Base-by-base conservation (phyloP, 2,888 invertebrate genomes). In the Dusona sp. region DNA sequence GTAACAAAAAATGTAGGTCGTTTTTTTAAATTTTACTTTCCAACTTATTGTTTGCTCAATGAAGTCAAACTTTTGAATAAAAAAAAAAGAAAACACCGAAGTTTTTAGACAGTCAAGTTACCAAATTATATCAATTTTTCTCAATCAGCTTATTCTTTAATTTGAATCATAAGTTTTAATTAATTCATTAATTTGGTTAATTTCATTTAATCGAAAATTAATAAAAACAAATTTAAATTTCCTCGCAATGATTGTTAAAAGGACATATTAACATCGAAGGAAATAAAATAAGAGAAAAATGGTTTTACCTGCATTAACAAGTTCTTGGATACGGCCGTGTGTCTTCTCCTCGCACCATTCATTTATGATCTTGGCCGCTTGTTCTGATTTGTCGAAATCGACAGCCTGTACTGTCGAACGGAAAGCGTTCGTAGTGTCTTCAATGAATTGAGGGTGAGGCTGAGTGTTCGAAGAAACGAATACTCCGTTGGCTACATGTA, bases 261-360 rank as follows among this genome's bases (percentile, higher is more conserved):
- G n/a, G 42, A 38, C 1, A 19, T 7, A 36, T 11, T 2, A 57
- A 38, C 19, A 13, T 1, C 19, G n/a, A 33, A 25, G 61, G 11
- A 38, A 9, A 38, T 6, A 0, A 64, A 48, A 48, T 7, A 13
- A 70, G 9, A 84, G 19, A 81, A 19, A 73, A 74, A n/a, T 64
- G 80, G n/a, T 25, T 87, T 81, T 87, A 95, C 95, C 94, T 1
- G 96, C 25, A 2, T 95, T 92, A 70, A 99, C 94, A 1, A 99
- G 95, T 90, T 98, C 95, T 89, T 96, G 96, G 80, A 99, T 99
- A 93, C 97, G 98, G 8, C 97, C 94, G 79, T 97, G 96, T 0
- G 99, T 99, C 91, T 97, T 96, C 6, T 95, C 93, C 91, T 96
- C 96, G 57, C 96, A 98, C 98, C 98, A 98, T 48, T 93, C 90